Evolutionary conservation across 2,797 vertebrate genomes (phyloP).

Genomic region (Falco cherrug): DNA sequence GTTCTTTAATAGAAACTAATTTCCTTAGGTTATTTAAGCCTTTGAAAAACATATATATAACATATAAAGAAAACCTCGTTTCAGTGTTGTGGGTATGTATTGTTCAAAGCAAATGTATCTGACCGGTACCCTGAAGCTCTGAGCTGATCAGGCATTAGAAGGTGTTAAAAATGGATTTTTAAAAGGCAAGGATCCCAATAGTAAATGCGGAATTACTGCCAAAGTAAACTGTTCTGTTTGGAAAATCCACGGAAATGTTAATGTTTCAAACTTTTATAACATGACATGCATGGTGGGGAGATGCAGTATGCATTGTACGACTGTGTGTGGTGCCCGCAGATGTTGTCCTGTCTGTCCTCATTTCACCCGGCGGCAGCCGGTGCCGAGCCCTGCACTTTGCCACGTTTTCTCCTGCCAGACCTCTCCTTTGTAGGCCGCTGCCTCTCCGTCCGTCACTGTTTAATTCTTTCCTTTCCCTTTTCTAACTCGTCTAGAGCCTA

Average conservation of each 20-base stretch:
- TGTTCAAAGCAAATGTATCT: background rate
- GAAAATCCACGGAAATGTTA: background rate
- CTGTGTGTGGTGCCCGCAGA: rapidly evolving
- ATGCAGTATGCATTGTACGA: rapidly evolving
- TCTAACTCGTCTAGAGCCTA: conserved; percentile 87
- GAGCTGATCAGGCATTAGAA: background rate
- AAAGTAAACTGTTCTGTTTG: background rate
- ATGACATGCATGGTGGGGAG: background rate
- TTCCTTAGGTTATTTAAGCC: background rate
- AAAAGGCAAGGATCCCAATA: background rate
- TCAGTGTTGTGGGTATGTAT: background rate
- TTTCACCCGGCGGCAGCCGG: rapidly evolving
- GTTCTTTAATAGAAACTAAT: background rate
- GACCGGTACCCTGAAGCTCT: background rate
- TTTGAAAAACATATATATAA: background rate
- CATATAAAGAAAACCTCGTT: background rate
- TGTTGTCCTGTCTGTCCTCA: background rate
- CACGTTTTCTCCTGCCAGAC: background rate
- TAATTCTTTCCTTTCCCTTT: conserved; percentile 76
- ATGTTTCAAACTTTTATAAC: rapidly evolving
- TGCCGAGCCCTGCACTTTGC: background rate
- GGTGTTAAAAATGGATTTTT: background rate
- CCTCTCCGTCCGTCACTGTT: conserved; percentile 50
- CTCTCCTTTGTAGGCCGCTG: conserved; percentile 60
- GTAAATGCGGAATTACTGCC: background rate